Conservation (phyloP, 2,113 vertebrate genomes). For the Rattus norvegicus region GRCr8 NC_086031.1:57637001-57637500, state of each 20-base stretch:
- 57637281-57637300: neutral
- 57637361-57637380: neutral
- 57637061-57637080: neutral
- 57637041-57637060: neutral
- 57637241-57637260: neutral
- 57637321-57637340: too few species aligned
- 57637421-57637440: neutral
- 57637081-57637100: neutral
- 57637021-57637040: neutral
- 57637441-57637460: neutral
- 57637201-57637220: neutral
- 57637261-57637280: neutral
- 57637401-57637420: neutral
- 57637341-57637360: neutral
- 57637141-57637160: neutral
- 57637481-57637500: neutral
- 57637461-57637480: constrained; percentile 7
- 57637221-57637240: neutral
- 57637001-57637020: neutral
- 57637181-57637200: neutral
- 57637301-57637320: neutral
- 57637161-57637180: neutral
- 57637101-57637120: neutral
- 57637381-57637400: neutral
- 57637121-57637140: neutral